Percentiles rank a stretch among this genome's conserved stretches.
Evolutionary conservation across 2,888 invertebrate genomes (phyloP).

Genomic region (Marasmarcha lunaedactyla): DNA sequence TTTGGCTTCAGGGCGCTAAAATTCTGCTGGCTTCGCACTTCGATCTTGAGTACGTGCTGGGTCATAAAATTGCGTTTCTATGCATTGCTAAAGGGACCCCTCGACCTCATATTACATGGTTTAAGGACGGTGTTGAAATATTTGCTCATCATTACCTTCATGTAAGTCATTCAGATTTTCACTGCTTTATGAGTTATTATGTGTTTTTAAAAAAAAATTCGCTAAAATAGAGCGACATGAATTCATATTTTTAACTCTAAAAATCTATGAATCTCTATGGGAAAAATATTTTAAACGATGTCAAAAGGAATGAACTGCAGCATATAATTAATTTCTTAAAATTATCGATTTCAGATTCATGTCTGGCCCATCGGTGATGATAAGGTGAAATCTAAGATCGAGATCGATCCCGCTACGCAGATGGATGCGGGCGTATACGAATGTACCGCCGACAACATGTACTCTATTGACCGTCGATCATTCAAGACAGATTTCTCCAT

Average conservation of each 20-base stretch:
- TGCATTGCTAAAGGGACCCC: constrained; percentile 93
- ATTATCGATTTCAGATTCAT: constrained; percentile 87
- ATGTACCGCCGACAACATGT: constrained; percentile 94
- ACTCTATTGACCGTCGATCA: constrained; percentile 89
- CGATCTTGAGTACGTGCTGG: constrained; percentile 92
- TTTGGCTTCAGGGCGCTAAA: constrained; percentile 81
- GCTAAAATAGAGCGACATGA: neutral
- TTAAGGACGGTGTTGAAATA: constrained; percentile 94
- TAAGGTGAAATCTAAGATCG: constrained; percentile 90
- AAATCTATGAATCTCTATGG: no score
- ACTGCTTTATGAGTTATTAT: neutral
- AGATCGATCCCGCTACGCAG: constrained; percentile 95
- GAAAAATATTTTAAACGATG: no score
- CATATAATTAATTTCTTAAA: no score
- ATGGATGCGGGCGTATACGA: constrained; percentile 97
- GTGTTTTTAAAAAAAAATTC: neutral
- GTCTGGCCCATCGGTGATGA: constrained; percentile 89
- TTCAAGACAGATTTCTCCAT: constrained; percentile 95
- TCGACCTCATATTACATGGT: constrained; percentile 94
- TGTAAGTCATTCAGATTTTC: constrained; percentile 62
- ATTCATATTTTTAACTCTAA: no score
- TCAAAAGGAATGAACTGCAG: no score
- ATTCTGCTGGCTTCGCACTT: constrained; percentile 91
- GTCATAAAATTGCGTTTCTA: constrained; percentile 93
- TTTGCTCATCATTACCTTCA: constrained; percentile 90